A percentile compares a stretch with the other conserved stretches of the same genome.
These are phyloP conservation scores for Oxygymnocypris stewartii DNA, from an alignment of 2,113 vertebrate species.

Conservation along the genomic window DNA sequence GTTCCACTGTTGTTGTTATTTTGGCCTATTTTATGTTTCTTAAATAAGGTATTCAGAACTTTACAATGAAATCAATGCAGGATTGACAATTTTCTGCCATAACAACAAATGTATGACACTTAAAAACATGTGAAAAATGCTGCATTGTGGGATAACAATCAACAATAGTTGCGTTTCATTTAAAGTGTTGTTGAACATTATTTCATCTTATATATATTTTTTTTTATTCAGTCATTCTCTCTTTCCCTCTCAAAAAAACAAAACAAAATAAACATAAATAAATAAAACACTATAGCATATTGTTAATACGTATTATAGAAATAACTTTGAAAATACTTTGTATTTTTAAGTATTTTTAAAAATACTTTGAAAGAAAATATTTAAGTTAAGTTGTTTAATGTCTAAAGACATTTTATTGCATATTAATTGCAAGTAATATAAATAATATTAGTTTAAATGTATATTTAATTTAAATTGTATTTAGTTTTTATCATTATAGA, in stretches of 20 bases:
- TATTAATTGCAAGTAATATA: not conserved
- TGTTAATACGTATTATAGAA: not conserved
- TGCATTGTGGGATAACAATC: not conserved
- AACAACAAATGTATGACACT: not conserved
- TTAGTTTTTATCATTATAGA: too few relatives aligned
- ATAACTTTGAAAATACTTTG: not conserved
- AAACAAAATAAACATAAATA: too few relatives aligned
- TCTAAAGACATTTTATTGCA: not conserved
- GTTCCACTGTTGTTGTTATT: not conserved
- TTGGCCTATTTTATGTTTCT: slow-evolving; percentile 5
- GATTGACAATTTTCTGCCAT: not conserved
- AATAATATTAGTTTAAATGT: not conserved
- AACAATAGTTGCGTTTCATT: not conserved
- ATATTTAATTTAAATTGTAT: not conserved
- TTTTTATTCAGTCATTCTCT: not conserved
- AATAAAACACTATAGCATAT: not conserved
- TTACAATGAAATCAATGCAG: not conserved
- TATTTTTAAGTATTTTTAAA: not conserved
- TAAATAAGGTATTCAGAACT: not conserved
- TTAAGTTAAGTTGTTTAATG: not conserved
- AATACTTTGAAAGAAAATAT: not conserved
- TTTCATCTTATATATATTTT: too few relatives aligned
- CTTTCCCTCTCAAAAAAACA: too few relatives aligned
- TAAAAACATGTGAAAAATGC: not conserved
- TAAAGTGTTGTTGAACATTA: not conserved